These are phyloP conservation scores for Pachycephus smyrnensis DNA, from an alignment of 2,888 invertebrate genomes.

Conservation along the genomic window DNA sequence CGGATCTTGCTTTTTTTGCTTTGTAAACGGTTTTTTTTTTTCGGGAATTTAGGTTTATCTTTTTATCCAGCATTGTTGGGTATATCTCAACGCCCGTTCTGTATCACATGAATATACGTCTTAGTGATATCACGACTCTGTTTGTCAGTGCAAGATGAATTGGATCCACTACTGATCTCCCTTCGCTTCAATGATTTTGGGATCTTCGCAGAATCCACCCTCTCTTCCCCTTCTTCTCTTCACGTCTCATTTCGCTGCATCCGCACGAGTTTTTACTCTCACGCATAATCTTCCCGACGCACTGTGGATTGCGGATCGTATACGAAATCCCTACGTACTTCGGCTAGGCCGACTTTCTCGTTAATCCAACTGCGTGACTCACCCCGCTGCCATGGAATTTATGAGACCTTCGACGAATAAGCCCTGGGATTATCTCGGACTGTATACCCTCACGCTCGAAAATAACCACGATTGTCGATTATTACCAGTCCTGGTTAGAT, in stretches of 20 bases:
- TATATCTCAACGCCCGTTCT: too few species aligned
- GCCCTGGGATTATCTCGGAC: constrained; percentile 54
- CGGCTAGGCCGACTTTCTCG: too few species aligned
- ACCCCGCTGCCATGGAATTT: constrained; percentile 49
- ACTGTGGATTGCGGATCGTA: neutral
- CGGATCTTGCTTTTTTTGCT: neutral
- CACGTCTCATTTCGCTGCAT: constrained; percentile 43
- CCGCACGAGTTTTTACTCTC: constrained; percentile 43
- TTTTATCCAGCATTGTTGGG: too few species aligned
- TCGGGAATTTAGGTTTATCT: too few species aligned
- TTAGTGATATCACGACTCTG: too few species aligned
- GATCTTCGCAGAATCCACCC: constrained; percentile 11
- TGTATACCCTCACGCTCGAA: constrained; percentile 3
- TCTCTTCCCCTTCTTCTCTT: constrained; percentile 20
- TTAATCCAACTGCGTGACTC: constrained; percentile 39
- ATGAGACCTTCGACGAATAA: constrained; percentile 51
- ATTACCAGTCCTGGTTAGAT: constrained; percentile 16
- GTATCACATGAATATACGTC: too few species aligned
- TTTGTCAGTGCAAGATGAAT: too few species aligned
- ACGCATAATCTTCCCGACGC: constrained; percentile 11
- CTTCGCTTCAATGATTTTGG: constrained; percentile 18
- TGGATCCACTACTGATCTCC: neutral
- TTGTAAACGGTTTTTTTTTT: too few species aligned
- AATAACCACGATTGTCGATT: constrained; percentile 22
- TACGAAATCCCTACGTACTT: too few species aligned